These are phyloP conservation scores for Cryptocheilus praepositus DNA, from an alignment of 2,888 invertebrate species.

Conservation along the genomic window DNA sequence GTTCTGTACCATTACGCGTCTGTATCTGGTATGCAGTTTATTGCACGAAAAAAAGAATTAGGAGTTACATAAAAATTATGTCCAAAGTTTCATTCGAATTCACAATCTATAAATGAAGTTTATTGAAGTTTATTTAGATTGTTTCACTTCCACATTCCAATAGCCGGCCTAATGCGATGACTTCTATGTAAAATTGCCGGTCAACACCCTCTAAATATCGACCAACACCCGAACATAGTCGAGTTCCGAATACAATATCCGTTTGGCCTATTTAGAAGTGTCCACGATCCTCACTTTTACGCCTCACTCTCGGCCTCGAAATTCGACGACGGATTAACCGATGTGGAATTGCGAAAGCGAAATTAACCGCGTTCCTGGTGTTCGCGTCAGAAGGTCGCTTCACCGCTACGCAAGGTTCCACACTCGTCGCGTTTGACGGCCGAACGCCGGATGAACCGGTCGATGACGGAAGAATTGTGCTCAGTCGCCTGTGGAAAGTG, in stretches of 20 bases:
- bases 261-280: too few relatives aligned
- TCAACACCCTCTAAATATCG: background rate
- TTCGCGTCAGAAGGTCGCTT: conserved; percentile 43
- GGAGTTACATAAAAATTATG: too few relatives aligned
- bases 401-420: conserved; percentile 30
- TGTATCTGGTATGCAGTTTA: too few relatives aligned
- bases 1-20: too few relatives aligned
- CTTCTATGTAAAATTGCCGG: too few relatives aligned
- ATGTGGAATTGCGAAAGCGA: conserved; percentile 56
- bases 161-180: too few relatives aligned
- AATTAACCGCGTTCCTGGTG: conserved; percentile 47
- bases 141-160: too few relatives aligned
- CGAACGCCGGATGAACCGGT: conserved; percentile 16
- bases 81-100: too few relatives aligned
- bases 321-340: conserved; percentile 52
- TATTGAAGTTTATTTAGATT: too few relatives aligned
- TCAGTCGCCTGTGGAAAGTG: conserved; percentile 47
- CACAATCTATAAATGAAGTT: too few relatives aligned
- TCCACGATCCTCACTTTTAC: background rate
- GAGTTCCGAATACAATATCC: background rate
- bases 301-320: conserved; percentile 39
- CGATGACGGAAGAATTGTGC: conserved; percentile 45
- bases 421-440: conserved; percentile 30
- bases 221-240: background rate
- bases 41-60: too few relatives aligned